Percentiles rank a stretch among this genome's conserved stretches.
Evolutionary conservation across 2,888 invertebrate species (phyloP).

Genomic region (Mellilla xanthometata): DNA sequence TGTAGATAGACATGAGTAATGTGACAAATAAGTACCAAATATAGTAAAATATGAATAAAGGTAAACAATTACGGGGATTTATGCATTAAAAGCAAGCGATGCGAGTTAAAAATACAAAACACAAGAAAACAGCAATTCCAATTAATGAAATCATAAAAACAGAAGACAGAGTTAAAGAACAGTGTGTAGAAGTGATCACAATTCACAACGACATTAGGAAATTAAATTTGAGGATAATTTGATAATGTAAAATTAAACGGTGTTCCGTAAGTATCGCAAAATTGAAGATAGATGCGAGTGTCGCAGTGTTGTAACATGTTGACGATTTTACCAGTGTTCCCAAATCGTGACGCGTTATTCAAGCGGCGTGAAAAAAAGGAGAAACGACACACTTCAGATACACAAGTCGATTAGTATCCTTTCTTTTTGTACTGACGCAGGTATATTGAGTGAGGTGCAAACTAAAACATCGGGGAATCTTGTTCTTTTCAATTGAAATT

Average conservation of each 20-base stretch:
- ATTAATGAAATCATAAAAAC: slow-evolving; percentile 1
- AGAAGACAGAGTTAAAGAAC: slow-evolving; percentile 12
- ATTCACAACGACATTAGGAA: slow-evolving; percentile 13
- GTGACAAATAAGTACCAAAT: too few relatives aligned
- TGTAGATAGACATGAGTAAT: too few relatives aligned
- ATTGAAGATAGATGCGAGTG: slow-evolving; percentile 48
- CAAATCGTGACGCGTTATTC: slow-evolving; percentile 77
- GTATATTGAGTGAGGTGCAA: slow-evolving; percentile 23
- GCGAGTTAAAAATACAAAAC: slow-evolving; percentile 2
- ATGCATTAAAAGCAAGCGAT: slow-evolving; percentile 11
- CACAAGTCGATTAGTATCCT: slow-evolving; percentile 54
- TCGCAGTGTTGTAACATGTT: slow-evolving; percentile 61
- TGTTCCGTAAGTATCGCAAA: neutral
- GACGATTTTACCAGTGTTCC: slow-evolving; percentile 79
- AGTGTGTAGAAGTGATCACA: slow-evolving; percentile 15
- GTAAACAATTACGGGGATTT: too few relatives aligned
- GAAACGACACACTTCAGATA: slow-evolving; percentile 79
- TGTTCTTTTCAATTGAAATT: too few relatives aligned
- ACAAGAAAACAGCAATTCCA: slow-evolving; percentile 1
- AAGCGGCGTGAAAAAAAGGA: slow-evolving; percentile 82
- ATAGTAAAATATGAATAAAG: too few relatives aligned
- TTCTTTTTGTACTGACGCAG: slow-evolving; percentile 46
- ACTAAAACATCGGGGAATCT: slow-evolving; percentile 13
- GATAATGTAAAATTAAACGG: slow-evolving; percentile 3
- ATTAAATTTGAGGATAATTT: slow-evolving; percentile 28